phyloP scores from a whole-genome alignment of 2,113 vertebrate genomes.

The Columba livia region DNA sequence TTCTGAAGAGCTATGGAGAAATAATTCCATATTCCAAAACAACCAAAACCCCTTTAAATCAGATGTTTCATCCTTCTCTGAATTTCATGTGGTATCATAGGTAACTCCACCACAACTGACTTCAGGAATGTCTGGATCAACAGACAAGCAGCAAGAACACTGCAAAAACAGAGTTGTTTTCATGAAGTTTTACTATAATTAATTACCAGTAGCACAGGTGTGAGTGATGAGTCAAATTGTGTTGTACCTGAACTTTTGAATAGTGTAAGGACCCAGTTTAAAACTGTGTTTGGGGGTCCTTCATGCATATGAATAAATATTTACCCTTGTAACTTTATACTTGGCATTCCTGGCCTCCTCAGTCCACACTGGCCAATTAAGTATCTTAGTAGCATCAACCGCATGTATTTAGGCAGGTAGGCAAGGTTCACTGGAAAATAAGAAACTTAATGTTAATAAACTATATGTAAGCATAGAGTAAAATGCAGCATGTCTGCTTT shows the following conservation, averaged over 20 bases:
- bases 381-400: rapidly evolving
- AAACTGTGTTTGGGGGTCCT: rapidly evolving
- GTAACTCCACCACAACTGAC: too few species aligned
- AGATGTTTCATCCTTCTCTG: background rate
- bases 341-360: background rate
- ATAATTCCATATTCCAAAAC: background rate
- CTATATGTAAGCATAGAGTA: background rate
- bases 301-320: rapidly evolving
- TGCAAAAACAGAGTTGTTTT: background rate
- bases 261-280: background rate
- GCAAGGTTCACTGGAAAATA: rapidly evolving
- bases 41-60: background rate
- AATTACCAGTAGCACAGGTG: background rate
- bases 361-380: background rate
- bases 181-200: background rate
- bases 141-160: background rate
- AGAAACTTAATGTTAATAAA: background rate
- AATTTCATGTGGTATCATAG: background rate
- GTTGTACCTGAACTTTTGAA: rapidly evolving
- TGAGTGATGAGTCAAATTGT: background rate
- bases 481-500: background rate
- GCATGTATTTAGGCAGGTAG: background rate
- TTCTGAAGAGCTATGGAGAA: background rate
- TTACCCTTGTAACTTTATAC: background rate
- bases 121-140: background rate